phyloP scores from a whole-genome alignment of 2,797 vertebrate genomes.

The Urophycis tenuis region DNA sequence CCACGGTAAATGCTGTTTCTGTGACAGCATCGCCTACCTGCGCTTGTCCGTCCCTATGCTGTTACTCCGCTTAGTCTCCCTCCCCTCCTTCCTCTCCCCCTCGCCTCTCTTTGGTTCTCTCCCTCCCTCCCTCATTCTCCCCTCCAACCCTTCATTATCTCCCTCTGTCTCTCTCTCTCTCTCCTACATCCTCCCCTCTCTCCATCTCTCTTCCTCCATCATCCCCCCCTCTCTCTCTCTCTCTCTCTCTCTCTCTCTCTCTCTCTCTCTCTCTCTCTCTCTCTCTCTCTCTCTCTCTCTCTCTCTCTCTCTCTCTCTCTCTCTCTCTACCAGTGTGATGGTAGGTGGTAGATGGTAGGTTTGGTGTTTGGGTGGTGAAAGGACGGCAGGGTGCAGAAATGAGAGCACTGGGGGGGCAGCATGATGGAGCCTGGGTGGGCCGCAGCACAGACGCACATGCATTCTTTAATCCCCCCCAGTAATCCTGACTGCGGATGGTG shows the following conservation, averaged over 20 bases:
- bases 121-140: neutral
- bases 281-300: neutral
- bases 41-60: neutral
- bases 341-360: neutral
- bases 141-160: neutral
- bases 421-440: slow-evolving; percentile 25
- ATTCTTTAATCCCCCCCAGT: slow-evolving; percentile 69
- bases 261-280: neutral
- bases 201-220: too few species aligned
- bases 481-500: slow-evolving; percentile 64
- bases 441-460: slow-evolving; percentile 58
- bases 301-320: slow-evolving; percentile 10
- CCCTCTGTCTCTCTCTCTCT: neutral
- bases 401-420: slow-evolving; percentile 10
- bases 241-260: too few species aligned
- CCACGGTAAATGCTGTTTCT: neutral
- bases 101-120: too few species aligned
- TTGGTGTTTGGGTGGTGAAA: neutral
- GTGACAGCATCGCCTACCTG: neutral
- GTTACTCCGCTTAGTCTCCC: neutral
- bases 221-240: too few species aligned
- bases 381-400: neutral
- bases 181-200: too few species aligned
- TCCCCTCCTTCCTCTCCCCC: neutral
- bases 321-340: slow-evolving; percentile 42